These are phyloP conservation scores for Mustelus asterias DNA, from an alignment of 2,113 vertebrate species.

Conservation along the genomic window DNA sequence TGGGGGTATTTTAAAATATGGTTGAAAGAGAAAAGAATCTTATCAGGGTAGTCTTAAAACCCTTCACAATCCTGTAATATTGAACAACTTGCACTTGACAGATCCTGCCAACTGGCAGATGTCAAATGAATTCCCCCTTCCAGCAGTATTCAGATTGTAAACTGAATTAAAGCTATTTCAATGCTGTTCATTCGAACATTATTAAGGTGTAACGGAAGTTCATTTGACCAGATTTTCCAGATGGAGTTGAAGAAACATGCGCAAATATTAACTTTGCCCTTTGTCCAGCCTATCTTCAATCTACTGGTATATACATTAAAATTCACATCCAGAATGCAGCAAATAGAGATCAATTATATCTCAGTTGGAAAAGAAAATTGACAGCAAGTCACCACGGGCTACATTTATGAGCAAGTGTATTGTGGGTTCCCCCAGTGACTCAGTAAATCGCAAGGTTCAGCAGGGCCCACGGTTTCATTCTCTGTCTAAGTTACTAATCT, in stretches of 20 bases:
- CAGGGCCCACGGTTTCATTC: background rate
- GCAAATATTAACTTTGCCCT: too few species aligned
- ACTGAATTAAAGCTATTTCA: background rate
- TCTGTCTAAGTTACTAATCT: background rate
- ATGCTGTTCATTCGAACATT: background rate
- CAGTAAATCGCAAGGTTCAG: background rate
- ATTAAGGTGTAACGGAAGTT: background rate
- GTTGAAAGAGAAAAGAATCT: background rate
- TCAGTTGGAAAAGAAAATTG: background rate
- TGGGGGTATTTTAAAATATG: background rate
- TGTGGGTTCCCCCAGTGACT: background rate
- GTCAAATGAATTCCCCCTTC: background rate
- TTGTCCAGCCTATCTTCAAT: conserved; percentile 15
- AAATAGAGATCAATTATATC: background rate
- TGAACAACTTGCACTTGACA: background rate
- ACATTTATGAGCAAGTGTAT: background rate
- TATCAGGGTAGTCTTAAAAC: background rate
- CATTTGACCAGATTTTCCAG: background rate
- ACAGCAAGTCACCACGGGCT: background rate
- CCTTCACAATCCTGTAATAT: background rate
- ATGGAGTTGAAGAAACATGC: background rate
- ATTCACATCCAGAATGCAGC: background rate
- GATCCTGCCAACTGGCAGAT: background rate
- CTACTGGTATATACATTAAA: background rate
- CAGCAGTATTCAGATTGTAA: background rate